Base-by-base conservation (phyloP, 2,113 vertebrate species). In the Thunnus maccoyii region DNA sequence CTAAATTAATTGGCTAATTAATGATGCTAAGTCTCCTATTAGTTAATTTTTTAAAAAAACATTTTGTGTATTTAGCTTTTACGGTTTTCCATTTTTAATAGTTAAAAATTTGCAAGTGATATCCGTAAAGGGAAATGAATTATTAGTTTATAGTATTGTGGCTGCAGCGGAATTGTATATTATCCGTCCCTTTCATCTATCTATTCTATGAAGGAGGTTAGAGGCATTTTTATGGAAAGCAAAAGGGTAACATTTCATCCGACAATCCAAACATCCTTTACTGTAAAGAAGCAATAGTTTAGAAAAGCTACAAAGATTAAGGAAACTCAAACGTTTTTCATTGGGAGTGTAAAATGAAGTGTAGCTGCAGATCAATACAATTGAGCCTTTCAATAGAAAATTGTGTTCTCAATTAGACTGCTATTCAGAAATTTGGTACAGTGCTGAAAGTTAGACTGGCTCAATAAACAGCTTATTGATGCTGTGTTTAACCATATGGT, bases 21-120 rank as follows among this genome's bases (percentile, higher is more conserved):
- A 41, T 41, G 8, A 41, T 41, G 7, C 6, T 36, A 16, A 18
- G 47, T 41, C 41, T 61, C 10, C 2, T 75, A 63, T 27, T 51
- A 20, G 7, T 61, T 72, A 10, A 22, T 62, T 63, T 9, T 36
- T 56, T 1, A 22, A 50, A 9, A 22, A 30, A 30, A 36, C 36
- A 14, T 72, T 80, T 36, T 46, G 36, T 58, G 11, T 73, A 68
- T 41, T 78, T 22, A 74, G 55, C 55, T 80, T 65, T 55, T 67
- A 64, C 46, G 6, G 22, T 15, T 11, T 52, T 63, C 5, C 2
- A 2, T 82, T 67, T 70, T 58, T 67, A 32, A 64, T 76, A 18
- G 44, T 61, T 68, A 3, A 74, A 67, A 63, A 73, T 36, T 57
- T 85, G 69, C 74, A 79, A 75, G 76, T 15, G 16, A 25, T 80